phyloP scores from a whole-genome alignment of 2,797 vertebrate species.

The Galagoides demidoff region DNA sequence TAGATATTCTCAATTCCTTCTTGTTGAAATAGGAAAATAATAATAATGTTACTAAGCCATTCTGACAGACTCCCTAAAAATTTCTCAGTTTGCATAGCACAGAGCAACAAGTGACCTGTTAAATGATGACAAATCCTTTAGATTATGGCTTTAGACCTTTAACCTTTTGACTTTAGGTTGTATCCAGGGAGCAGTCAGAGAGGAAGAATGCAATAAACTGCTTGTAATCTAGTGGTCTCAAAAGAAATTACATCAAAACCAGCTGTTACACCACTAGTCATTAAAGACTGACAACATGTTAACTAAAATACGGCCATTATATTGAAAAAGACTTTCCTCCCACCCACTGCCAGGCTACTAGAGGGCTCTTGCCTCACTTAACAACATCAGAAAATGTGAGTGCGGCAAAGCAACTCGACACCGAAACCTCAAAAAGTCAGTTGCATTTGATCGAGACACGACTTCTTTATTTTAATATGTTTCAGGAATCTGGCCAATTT shows the following conservation, averaged over 20 bases:
- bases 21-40: slow-evolving; percentile 9
- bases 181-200: slow-evolving; percentile 86
- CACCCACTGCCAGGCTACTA: slow-evolving; percentile 67
- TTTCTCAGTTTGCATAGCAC: slow-evolving; percentile 69
- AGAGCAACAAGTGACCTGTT: slow-evolving; percentile 87
- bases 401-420: not conserved
- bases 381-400: slow-evolving; percentile 59
- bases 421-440: slow-evolving; percentile 17
- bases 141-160: slow-evolving; percentile 91
- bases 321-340: slow-evolving; percentile 75
- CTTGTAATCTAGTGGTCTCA: slow-evolving; percentile 87
- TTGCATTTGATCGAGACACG: slow-evolving; percentile 19
- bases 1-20: not conserved
- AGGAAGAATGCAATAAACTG: slow-evolving; percentile 87
- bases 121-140: slow-evolving; percentile 88
- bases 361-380: slow-evolving; percentile 21
- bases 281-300: slow-evolving; percentile 83
- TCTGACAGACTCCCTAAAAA: slow-evolving; percentile 42
- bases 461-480: slow-evolving; percentile 64
- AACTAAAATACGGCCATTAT: slow-evolving; percentile 83
- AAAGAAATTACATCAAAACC: slow-evolving; percentile 87
- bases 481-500: not conserved
- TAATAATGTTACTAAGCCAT: not conserved
- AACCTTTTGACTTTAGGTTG: slow-evolving; percentile 90
- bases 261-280: slow-evolving; percentile 83